A percentile compares a stretch with the other conserved stretches of the same genome.
Evolutionary conservation across 1,140 invertebrate species (phyloP).

Genomic region (Leptinotarsa defecta): DNA sequence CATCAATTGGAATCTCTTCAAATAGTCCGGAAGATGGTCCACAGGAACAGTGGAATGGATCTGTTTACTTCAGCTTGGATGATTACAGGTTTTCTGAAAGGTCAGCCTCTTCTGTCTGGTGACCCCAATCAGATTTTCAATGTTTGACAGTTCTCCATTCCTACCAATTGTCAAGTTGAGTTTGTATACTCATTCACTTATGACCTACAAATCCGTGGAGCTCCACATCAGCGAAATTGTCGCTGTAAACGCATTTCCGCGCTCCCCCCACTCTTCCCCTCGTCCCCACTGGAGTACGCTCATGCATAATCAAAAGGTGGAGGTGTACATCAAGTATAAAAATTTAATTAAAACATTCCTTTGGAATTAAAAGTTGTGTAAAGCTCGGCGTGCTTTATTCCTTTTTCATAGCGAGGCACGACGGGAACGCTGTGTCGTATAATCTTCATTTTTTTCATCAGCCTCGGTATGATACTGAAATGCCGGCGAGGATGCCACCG

Average conservation of each 20-base stretch:
- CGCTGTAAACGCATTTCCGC: neutral
- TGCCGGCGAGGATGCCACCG: neutral
- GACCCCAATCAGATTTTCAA: too few species aligned
- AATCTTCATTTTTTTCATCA: slow-evolving; percentile 2
- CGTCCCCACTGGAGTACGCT: neutral
- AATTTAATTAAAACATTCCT: slow-evolving; percentile 9
- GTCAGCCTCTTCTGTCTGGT: too few species aligned
- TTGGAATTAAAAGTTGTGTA: slow-evolving; percentile 1
- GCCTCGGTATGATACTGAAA: neutral
- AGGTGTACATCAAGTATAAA: slow-evolving; percentile 6
- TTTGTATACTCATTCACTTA: too few species aligned
- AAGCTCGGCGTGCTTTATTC: neutral
- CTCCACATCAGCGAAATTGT: neutral
- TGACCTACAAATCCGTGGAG: neutral
- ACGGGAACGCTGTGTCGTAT: neutral
- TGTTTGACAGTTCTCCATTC: too few species aligned
- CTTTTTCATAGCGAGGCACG: neutral
- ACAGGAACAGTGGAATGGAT: too few species aligned
- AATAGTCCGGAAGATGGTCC: too few species aligned
- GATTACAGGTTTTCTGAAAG: too few species aligned
- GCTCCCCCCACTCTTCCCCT: neutral
- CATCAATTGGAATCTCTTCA: too few species aligned
- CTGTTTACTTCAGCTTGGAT: too few species aligned
- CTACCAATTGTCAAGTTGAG: too few species aligned
- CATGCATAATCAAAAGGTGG: neutral